These are phyloP conservation scores for Epinephelus cyanopodus DNA, from an alignment of 2,113 vertebrate genomes.

Conservation along the genomic window DNA sequence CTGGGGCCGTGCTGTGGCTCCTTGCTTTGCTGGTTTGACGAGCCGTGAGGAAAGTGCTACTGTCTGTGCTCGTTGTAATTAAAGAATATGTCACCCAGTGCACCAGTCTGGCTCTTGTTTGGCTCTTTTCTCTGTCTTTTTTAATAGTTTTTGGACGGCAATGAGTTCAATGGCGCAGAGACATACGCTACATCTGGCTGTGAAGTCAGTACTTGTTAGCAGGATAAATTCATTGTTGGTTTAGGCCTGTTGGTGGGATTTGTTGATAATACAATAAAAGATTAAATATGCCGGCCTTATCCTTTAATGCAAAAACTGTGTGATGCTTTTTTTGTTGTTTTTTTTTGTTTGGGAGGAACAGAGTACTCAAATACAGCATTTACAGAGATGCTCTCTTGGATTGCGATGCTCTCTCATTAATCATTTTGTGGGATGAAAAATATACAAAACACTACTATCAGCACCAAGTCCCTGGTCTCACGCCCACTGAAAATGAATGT, in stretches of 20 bases:
- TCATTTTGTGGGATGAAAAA: constrained; percentile 42
- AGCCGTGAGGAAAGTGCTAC: constrained; percentile 25
- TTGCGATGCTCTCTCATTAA: constrained; percentile 23
- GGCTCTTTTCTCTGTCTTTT: constrained; percentile 30
- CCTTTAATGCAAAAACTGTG: constrained; percentile 30
- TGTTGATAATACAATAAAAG: constrained; percentile 33
- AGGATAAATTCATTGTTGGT: constrained; percentile 24
- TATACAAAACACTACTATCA: constrained; percentile 55
- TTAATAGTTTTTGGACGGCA: constrained; percentile 41
- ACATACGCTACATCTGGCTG: constrained; percentile 37
- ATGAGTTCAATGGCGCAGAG: constrained; percentile 20
- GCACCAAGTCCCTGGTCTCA: constrained; percentile 13
- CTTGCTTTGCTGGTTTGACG: constrained; percentile 40
- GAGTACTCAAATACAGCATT: constrained; percentile 26
- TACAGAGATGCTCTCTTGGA: constrained; percentile 30
- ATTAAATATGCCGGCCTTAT: constrained; percentile 23
- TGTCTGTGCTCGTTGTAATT: constrained; percentile 42
- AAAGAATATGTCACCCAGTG: constrained; percentile 49
- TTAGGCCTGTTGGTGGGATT: constrained; percentile 37
- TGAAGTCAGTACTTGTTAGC: constrained; percentile 25
- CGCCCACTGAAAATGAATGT: constrained; percentile 31
- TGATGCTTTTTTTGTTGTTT: neutral
- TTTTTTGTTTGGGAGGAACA: neutral
- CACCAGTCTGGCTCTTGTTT: constrained; percentile 25
- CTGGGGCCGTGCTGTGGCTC: neutral